These are phyloP conservation scores for Thermophis baileyi DNA, from an alignment of 2,113 vertebrate genomes.

Conservation along the genomic window DNA sequence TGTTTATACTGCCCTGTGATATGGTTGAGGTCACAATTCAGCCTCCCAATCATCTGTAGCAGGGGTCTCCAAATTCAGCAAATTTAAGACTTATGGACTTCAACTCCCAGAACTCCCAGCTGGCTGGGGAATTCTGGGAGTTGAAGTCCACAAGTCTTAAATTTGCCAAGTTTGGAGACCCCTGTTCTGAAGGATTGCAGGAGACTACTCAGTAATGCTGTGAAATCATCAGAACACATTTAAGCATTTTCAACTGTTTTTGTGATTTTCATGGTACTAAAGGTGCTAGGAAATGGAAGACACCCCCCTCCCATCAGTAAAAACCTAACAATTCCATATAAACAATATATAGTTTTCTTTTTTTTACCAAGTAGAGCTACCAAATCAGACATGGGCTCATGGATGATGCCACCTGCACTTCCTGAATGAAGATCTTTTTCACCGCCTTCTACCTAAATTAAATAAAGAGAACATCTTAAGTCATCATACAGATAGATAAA, in stretches of 20 bases:
- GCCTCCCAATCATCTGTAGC: background rate
- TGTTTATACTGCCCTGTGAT: background rate
- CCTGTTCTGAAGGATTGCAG: background rate
- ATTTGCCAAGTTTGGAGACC: background rate
- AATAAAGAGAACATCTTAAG: background rate
- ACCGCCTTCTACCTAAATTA: slow-evolving; percentile 70
- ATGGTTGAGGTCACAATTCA: background rate
- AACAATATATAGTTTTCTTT: background rate
- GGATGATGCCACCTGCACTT: slow-evolving; percentile 73
- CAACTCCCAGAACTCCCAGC: too few relatives aligned
- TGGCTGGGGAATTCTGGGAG: too few relatives aligned
- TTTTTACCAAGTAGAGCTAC: slow-evolving; percentile 74
- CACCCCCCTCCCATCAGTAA: background rate
- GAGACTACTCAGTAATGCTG: background rate
- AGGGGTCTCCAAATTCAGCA: background rate
- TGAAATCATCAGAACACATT: background rate
- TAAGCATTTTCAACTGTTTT: background rate
- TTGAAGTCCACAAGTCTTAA: too few relatives aligned
- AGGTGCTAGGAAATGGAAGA: background rate
- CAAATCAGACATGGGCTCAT: slow-evolving; percentile 74
- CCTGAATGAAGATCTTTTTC: slow-evolving; percentile 76
- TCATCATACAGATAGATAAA: background rate
- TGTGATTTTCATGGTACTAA: background rate
- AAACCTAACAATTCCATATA: background rate
- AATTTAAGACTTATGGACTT: background rate